These are phyloP conservation scores for Ataeniobius toweri DNA, from an alignment of 2,797 vertebrate genomes.

Conservation along the genomic window DNA sequence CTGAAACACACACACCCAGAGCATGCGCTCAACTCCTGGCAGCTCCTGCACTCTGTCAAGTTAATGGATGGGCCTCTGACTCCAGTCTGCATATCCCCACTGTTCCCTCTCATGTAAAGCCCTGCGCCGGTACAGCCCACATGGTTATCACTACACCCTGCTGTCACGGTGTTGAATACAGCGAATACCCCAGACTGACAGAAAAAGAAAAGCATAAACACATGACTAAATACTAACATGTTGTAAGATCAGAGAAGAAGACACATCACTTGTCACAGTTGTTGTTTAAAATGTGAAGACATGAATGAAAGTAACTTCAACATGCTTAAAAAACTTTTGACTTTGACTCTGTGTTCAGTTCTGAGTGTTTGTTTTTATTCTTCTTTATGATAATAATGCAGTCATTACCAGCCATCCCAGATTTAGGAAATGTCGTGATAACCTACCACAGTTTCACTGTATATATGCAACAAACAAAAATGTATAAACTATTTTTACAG, in stretches of 20 bases:
- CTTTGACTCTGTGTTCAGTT: neutral
- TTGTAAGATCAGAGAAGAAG: slow-evolving; percentile 21
- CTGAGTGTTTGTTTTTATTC: too few relatives aligned
- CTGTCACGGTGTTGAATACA: slow-evolving; percentile 56
- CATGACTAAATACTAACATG: slow-evolving; percentile 49
- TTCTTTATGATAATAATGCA: too few relatives aligned
- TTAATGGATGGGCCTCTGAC: slow-evolving; percentile 79
- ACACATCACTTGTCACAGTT: slow-evolving; percentile 13
- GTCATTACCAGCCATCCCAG: neutral
- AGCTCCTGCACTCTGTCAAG: slow-evolving; percentile 75
- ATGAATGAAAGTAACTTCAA: slow-evolving; percentile 6
- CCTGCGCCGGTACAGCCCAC: slow-evolving; percentile 61
- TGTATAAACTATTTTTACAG: neutral
- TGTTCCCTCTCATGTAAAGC: slow-evolving; percentile 76
- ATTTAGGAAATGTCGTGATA: neutral
- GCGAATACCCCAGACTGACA: slow-evolving; percentile 41
- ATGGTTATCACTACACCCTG: slow-evolving; percentile 66
- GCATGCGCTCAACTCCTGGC: slow-evolving; percentile 78
- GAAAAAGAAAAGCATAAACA: slow-evolving; percentile 35
- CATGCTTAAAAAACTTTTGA: neutral
- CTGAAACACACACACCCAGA: slow-evolving; percentile 72
- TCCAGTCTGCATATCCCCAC: slow-evolving; percentile 74
- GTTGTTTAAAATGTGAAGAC: slow-evolving; percentile 9
- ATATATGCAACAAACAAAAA: neutral
- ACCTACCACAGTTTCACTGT: neutral